Percentiles rank a stretch among this genome's conserved stretches.
phyloP scores from a whole-genome alignment of 2,113 vertebrate genomes.

The Climacteris rufus region DNA sequence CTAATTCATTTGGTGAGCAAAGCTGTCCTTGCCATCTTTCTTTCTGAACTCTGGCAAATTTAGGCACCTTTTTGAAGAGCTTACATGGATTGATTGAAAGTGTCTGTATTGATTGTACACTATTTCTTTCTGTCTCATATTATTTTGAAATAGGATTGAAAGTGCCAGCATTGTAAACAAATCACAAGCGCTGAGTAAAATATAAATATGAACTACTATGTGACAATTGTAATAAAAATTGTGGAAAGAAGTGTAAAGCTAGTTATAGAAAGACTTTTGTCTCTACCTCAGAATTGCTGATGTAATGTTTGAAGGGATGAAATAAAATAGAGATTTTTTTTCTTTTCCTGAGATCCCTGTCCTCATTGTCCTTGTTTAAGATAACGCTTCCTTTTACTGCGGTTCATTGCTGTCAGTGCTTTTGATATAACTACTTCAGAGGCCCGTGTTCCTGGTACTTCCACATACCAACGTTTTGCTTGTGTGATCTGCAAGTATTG shows the following conservation, averaged over 20 bases:
- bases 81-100: background rate
- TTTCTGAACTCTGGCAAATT: background rate
- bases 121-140: background rate
- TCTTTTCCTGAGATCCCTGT: background rate
- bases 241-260: background rate
- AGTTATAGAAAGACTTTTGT: background rate
- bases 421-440: background rate
- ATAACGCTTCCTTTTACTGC: background rate
- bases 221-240: background rate
- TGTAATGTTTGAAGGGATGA: background rate
- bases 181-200: background rate
- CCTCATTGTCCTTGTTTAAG: background rate
- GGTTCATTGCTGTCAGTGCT: background rate
- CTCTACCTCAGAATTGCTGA: background rate
- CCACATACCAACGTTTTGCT: background rate
- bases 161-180: background rate
- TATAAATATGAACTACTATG: background rate
- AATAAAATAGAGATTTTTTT: background rate
- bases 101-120: background rate
- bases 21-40: background rate
- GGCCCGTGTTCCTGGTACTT: background rate
- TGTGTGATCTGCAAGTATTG: background rate
- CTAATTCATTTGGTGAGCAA: background rate
- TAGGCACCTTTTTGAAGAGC: background rate
- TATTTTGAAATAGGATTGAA: background rate